Evolutionary conservation across 2,797 vertebrate genomes (phyloP), one percentile per base, ranked within the genome.

Genomic region (Bryconaethiops microstoma): DNA sequence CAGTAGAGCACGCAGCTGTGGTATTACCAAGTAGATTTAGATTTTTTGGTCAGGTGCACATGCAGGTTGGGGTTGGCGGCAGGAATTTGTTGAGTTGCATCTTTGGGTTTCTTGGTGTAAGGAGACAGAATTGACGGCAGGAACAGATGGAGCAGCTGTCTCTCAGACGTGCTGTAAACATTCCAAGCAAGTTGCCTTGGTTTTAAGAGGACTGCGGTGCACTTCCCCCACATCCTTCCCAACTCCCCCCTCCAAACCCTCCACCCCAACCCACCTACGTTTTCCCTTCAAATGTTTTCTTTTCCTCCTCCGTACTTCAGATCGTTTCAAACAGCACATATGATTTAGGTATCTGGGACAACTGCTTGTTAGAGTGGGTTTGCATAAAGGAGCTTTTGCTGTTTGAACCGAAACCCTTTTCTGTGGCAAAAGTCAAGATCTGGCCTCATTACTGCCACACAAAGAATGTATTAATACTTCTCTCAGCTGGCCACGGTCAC

Each of bases 81-180:
- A 74, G 42, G 48, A 76, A 84, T 84, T 74, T 72, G 78, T 84
- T 40, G 40, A 76, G 69, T 81, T 86, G 83, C 88, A 89, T 91
- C 82, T 86, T 86, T 82, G 84, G 57, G 81, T 90, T 90, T 91
- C 91, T 90, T 78, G 71, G 82, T 77, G 84, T 77, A 82, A 76
- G 81, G 72, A 79, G 80, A 81, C 69, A 79, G 84, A 89, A 85
- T 74, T 88, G 84, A 88, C 83, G 86, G 87, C 80, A 87, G 78
- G 83, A 91, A 87, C 92, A 94, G 91, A 91, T 91, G 89, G 89
- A 83, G 83, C 86, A 92, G 91, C 91, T 92, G 90, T 90, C 87
- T 91, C 82, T 84, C 81, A 86, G 89, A 92, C 90, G 85, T 91
- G 82, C 86, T 70, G 78, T 90, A 86, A 87, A 91, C 89, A 92